A percentile compares a stretch with the other conserved stretches of the same genome.
Conservation (phyloP, 2,797 vertebrate species). For the Xerus rutilus region DNA sequence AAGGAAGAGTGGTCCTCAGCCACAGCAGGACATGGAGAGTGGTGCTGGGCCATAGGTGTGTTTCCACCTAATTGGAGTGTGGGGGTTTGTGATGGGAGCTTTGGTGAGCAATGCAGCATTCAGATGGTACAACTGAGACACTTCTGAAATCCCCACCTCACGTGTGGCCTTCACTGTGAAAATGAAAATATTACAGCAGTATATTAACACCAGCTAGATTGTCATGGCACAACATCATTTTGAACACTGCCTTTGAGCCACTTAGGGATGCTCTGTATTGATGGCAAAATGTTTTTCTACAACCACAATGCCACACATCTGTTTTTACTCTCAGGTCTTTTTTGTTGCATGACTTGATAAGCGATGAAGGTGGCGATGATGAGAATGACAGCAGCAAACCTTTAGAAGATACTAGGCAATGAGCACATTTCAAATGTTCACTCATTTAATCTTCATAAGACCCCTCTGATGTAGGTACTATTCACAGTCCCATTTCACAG, state of each 20-base stretch:
- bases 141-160: background rate
- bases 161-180: background rate
- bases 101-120: background rate
- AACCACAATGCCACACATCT: background rate
- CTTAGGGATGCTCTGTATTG: background rate
- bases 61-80: background rate
- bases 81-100: background rate
- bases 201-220: background rate
- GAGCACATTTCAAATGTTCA: background rate
- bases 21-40: rapidly evolving
- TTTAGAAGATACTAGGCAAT: background rate
- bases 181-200: background rate
- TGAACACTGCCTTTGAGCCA: background rate
- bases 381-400: background rate
- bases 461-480: background rate
- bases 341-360: background rate
- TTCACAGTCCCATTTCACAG: background rate
- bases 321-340: background rate
- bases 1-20: background rate
- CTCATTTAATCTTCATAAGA: background rate
- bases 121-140: background rate
- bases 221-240: rapidly evolving
- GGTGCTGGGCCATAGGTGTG: background rate
- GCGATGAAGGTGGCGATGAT: background rate
- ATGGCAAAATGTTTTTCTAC: background rate